phyloP scores from a whole-genome alignment of 2,888 invertebrate genomes.

The Rotaria sp. region DNA sequence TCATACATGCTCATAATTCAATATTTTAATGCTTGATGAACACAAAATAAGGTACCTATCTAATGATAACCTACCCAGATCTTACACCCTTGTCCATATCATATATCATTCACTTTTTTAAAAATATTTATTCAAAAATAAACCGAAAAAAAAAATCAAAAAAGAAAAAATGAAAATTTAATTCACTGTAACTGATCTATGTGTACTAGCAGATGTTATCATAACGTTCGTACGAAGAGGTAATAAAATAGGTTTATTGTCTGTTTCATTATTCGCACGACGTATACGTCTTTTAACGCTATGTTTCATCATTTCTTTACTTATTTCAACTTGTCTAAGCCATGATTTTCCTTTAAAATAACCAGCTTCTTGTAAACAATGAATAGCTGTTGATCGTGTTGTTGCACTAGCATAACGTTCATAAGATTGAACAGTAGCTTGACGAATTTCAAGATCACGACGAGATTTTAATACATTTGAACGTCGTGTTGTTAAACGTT shows the following conservation, averaged over 20 bases:
- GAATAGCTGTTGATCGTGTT: not conserved
- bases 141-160: not conserved
- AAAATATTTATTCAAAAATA: not conserved
- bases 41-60: not conserved
- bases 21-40: not conserved
- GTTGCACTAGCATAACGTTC: not conserved
- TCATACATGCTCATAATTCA: constrained; percentile 16
- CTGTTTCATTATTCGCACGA: not conserved
- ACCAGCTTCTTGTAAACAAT: not conserved
- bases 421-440: not conserved
- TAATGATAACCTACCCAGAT: not conserved
- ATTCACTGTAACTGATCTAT: not conserved
- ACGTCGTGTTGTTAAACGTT: not conserved
- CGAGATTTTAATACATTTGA: not conserved
- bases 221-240: not conserved
- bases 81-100: not conserved
- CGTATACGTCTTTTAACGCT: not conserved
- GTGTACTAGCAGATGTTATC: not conserved
- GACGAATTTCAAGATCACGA: not conserved
- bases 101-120: not conserved
- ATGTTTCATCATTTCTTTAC: constrained; percentile 17
- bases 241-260: not conserved
- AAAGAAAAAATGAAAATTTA: not conserved
- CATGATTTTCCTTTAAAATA: constrained; percentile 27
- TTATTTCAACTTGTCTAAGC: constrained; percentile 21